phyloP scores from a whole-genome alignment of 2,797 vertebrate species.

The Gouania willdenowi region DNA sequence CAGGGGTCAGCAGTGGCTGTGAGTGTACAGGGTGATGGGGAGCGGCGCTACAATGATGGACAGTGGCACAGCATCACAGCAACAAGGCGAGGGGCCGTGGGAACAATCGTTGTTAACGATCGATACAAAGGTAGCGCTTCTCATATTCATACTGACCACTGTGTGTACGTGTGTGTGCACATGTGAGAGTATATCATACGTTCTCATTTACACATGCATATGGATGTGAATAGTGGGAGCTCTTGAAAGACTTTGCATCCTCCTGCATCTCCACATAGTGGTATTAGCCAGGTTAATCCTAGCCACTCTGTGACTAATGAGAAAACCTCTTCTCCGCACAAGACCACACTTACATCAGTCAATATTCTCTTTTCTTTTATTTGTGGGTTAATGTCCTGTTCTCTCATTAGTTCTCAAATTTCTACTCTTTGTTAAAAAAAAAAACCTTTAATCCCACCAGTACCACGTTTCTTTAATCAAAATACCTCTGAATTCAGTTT shows the following conservation, averaged over 20 bases:
- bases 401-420: no score
- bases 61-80: constrained; percentile 86
- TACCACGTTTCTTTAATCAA: no score
- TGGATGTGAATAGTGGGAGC: neutral
- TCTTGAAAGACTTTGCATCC: no score
- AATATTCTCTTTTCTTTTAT: constrained; percentile 4
- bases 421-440: no score
- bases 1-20: constrained; percentile 86
- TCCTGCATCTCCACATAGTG: constrained; percentile 50
- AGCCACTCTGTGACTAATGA: constrained; percentile 66
- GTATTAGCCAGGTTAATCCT: constrained; percentile 74
- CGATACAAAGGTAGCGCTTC: constrained; percentile 71
- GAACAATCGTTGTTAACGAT: constrained; percentile 82
- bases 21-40: constrained; percentile 78
- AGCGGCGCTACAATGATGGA: constrained; percentile 81
- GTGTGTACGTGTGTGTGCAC: constrained; percentile 26
- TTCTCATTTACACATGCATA: neutral
- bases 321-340: constrained; percentile 55
- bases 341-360: neutral
- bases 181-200: neutral
- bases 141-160: constrained; percentile 60
- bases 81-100: constrained; percentile 80
- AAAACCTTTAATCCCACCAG: no score
- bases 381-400: no score
- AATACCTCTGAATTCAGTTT: no score